These are phyloP conservation scores for Remorina albescens DNA, from an alignment of 2,797 vertebrate species.

Conservation along the genomic window DNA sequence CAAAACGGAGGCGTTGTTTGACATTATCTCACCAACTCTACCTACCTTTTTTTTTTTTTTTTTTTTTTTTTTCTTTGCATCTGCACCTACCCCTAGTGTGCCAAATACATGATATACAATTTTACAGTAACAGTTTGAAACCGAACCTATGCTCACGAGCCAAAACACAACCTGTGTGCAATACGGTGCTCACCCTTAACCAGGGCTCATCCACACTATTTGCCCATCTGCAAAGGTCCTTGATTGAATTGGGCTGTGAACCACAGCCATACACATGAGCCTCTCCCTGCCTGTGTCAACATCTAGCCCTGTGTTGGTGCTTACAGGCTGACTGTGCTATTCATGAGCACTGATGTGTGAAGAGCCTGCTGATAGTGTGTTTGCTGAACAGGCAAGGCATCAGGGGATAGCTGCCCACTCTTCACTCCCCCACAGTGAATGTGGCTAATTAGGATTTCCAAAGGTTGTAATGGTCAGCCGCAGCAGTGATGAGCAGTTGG, in stretches of 20 bases:
- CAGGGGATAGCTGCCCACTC: constrained; percentile 76
- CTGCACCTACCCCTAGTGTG: background rate
- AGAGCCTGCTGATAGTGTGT: constrained; percentile 84
- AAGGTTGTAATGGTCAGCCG: constrained; percentile 70
- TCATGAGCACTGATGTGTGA: constrained; percentile 86
- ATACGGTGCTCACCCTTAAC: constrained; percentile 40
- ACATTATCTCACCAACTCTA: constrained; percentile 2
- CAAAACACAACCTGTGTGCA: constrained; percentile 45
- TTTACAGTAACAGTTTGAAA: constrained; percentile 32
- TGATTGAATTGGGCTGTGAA: constrained; percentile 78
- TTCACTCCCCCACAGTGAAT: constrained; percentile 75
- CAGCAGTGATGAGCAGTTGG: constrained; percentile 56
- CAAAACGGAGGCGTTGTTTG: constrained; percentile 26
- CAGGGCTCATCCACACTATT: constrained; percentile 59
- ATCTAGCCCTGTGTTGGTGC: constrained; percentile 77
- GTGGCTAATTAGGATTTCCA: constrained; percentile 81
- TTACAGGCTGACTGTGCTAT: constrained; percentile 83
- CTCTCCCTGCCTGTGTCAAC: constrained; percentile 82
- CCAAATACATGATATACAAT: constrained; percentile 14
- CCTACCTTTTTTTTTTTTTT: no score
- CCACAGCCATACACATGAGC: constrained; percentile 64
- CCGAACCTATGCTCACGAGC: constrained; percentile 29
- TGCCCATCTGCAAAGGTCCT: constrained; percentile 75
- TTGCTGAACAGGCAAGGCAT: constrained; percentile 84
- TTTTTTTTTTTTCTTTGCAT: no score